These are phyloP conservation scores for Hipparchia semele DNA, from an alignment of 2,888 invertebrate genomes.

Conservation along the genomic window DNA sequence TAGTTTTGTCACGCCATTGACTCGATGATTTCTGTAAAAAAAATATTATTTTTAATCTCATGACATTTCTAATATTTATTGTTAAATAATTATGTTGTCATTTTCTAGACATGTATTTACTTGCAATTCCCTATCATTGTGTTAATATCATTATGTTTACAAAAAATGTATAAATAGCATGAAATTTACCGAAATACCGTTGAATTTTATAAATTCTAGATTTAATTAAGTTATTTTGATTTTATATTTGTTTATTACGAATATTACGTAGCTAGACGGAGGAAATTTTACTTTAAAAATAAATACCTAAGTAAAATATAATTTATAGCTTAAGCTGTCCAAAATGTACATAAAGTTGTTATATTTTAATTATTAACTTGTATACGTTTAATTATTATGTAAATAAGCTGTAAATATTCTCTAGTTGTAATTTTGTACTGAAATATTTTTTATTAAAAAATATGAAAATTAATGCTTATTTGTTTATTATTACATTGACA, in stretches of 20 bases:
- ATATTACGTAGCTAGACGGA: not conserved
- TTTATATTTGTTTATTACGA: constrained; percentile 9
- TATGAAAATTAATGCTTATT: not conserved
- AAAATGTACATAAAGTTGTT: constrained; percentile 31
- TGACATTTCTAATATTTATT: too few species aligned
- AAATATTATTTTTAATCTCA: too few species aligned
- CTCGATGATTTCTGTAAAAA: too few species aligned
- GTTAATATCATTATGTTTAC: not conserved
- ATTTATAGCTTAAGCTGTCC: constrained; percentile 13
- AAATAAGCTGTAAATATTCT: constrained; percentile 72
- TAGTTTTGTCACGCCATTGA: not conserved
- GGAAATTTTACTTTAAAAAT: constrained; percentile 1
- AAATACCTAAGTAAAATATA: not conserved
- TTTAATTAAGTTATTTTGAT: constrained; percentile 16
- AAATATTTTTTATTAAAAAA: constrained; percentile 42
- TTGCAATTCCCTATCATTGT: not conserved
- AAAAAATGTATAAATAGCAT: not conserved
- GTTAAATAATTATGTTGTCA: too few species aligned
- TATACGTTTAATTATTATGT: constrained; percentile 51
- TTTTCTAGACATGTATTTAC: too few species aligned
- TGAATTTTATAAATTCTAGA: constrained; percentile 12
- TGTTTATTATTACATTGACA: not conserved
- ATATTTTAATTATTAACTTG: constrained; percentile 24
- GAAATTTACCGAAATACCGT: constrained; percentile 1
- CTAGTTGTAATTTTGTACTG: constrained; percentile 50